Evolutionary conservation across 2,113 vertebrate genomes (phyloP).

Genomic region (Calypte anna): DNA sequence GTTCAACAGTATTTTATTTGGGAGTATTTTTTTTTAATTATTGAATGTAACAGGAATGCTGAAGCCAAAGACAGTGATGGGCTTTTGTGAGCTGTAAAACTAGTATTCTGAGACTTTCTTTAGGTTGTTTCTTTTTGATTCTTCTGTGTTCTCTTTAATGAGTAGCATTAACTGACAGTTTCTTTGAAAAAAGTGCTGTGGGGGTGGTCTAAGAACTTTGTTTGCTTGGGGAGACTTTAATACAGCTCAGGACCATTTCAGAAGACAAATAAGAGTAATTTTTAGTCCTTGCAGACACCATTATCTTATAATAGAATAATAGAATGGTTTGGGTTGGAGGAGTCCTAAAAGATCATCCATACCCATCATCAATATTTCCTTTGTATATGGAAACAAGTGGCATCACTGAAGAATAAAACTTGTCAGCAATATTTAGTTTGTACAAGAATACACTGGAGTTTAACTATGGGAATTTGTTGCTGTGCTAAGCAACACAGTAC

Average conservation of each 20-base stretch:
- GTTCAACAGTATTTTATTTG: not conserved
- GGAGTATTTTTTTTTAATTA: not conserved
- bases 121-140: not conserved
- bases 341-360: no score
- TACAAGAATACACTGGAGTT: not conserved
- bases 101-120: not conserved
- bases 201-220: not conserved
- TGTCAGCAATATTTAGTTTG: constrained; percentile 4
- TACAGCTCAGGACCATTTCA: not conserved
- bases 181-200: not conserved
- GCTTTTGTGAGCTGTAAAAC: not conserved
- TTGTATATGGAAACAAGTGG: not conserved
- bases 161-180: not conserved
- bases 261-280: not conserved
- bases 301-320: no score
- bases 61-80: not conserved
- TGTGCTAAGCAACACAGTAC: not conserved
- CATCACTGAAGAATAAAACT: not conserved
- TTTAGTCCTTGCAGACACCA: not conserved
- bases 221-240: not conserved
- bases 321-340: no score
- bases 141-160: not conserved
- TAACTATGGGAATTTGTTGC: not conserved
- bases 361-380: not conserved
- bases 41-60: not conserved